A percentile compares a stretch with the other conserved stretches of the same genome.
phyloP scores from a whole-genome alignment of 2,113 vertebrate species.

The Trogon melanurus region DNA sequence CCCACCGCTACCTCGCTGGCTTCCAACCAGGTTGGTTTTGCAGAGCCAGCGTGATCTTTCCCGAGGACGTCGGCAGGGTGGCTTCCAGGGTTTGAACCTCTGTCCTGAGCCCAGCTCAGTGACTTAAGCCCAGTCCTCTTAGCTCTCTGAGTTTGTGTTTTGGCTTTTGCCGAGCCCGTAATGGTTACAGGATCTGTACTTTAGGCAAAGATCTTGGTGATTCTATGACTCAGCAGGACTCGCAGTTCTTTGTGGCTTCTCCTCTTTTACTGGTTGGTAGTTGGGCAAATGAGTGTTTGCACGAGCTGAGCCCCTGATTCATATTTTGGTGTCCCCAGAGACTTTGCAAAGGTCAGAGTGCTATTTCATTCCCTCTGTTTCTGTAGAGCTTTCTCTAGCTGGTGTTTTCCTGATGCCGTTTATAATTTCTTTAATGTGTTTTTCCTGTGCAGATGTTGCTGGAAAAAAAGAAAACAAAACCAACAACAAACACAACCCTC shows the following conservation, averaged over 20 bases:
- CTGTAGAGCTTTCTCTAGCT: neutral
- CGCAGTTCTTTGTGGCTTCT: neutral
- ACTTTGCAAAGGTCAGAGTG: neutral
- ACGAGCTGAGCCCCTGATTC: neutral
- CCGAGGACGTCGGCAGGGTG: neutral
- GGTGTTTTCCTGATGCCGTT: neutral
- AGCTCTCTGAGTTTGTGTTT: neutral
- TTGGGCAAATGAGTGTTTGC: neutral
- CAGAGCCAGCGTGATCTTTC: neutral
- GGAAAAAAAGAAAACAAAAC: neutral
- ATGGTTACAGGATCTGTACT: accelerated
- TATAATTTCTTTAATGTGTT: neutral
- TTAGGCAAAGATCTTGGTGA: neutral
- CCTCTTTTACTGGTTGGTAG: neutral
- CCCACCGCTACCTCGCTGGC: accelerated
- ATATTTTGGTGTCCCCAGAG: neutral
- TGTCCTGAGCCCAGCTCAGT: neutral
- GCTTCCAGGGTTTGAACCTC: neutral
- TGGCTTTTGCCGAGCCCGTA: neutral
- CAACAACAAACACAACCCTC: neutral
- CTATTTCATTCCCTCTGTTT: neutral
- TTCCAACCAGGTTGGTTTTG: neutral
- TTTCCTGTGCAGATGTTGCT: constrained; percentile 42
- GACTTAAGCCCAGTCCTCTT: neutral
- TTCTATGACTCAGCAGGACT: neutral